Percentiles rank a stretch among this genome's conserved stretches.
Conservation (phyloP, 2,888 invertebrate species). For the Tubulanus polymorphus region DNA sequence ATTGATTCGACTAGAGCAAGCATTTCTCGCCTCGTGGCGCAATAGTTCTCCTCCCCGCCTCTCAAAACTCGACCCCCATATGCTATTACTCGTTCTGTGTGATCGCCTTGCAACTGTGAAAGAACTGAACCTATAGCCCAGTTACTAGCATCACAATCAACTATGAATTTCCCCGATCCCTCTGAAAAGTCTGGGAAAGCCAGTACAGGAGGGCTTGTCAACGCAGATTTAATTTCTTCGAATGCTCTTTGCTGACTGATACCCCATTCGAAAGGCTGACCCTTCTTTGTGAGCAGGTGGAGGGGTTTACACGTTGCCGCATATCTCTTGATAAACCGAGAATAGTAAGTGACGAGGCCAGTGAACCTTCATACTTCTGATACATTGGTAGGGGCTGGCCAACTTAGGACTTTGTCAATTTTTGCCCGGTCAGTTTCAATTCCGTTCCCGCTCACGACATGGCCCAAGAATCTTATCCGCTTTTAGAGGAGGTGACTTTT, state of each 20-base stretch:
- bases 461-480: conserved; percentile 9
- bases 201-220: not conserved
- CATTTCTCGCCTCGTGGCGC: not conserved
- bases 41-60: not conserved
- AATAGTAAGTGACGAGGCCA: conserved; percentile 6
- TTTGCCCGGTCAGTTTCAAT: conserved; percentile 6
- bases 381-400: conserved; percentile 5
- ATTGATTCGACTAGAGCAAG: not conserved
- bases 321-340: conserved; percentile 3
- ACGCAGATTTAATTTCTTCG: not conserved
- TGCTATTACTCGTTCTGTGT: not conserved
- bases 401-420: not conserved
- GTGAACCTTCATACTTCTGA: conserved; percentile 1
- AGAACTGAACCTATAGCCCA: not conserved
- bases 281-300: conserved; percentile 1
- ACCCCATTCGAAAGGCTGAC: not conserved
- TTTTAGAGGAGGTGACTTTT: conserved; percentile 10
- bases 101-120: not conserved
- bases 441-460: conserved; percentile 10
- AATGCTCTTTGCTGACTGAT: not conserved
- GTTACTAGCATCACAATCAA: not conserved
- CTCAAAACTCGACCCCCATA: not conserved
- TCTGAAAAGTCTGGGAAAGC: not conserved
- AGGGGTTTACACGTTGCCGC: conserved; percentile 3
- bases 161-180: not conserved